These are phyloP conservation scores for Bombus waltoni DNA, from an alignment of 1,140 invertebrate species.

Conservation along the genomic window DNA sequence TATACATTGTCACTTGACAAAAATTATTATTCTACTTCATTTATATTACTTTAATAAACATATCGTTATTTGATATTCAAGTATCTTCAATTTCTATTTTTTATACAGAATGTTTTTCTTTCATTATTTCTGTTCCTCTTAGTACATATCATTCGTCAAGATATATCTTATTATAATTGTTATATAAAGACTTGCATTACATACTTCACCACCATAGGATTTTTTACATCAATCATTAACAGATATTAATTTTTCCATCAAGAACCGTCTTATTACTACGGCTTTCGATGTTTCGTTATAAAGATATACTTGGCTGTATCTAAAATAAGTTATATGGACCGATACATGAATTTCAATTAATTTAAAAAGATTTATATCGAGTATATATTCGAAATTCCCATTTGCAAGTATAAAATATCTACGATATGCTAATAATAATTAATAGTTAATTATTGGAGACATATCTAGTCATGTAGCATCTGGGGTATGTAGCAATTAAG, in stretches of 20 bases:
- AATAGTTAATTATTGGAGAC: not conserved
- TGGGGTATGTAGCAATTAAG: not conserved
- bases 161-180: conserved; percentile 22
- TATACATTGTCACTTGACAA: not conserved
- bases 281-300: conserved; percentile 82
- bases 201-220: too few species aligned
- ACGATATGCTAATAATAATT: not conserved
- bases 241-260: conserved; percentile 90
- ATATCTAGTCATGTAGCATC: not conserved
- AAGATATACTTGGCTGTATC: conserved; percentile 77
- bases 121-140: conserved; percentile 31
- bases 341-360: not conserved
- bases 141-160: conserved; percentile 30
- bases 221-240: too few species aligned
- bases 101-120: not conserved
- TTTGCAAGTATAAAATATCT: not conserved
- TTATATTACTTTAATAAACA: not conserved
- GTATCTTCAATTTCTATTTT: not conserved
- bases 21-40: not conserved
- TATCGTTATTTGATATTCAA: not conserved
- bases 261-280: conserved; percentile 88
- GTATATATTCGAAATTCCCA: not conserved
- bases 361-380: not conserved
- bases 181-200: conserved; percentile 84
- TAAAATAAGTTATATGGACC: conserved; percentile 12